Base-by-base conservation (phyloP, 2,888 invertebrate genomes). In the Trichopria drosophilae region DNA sequence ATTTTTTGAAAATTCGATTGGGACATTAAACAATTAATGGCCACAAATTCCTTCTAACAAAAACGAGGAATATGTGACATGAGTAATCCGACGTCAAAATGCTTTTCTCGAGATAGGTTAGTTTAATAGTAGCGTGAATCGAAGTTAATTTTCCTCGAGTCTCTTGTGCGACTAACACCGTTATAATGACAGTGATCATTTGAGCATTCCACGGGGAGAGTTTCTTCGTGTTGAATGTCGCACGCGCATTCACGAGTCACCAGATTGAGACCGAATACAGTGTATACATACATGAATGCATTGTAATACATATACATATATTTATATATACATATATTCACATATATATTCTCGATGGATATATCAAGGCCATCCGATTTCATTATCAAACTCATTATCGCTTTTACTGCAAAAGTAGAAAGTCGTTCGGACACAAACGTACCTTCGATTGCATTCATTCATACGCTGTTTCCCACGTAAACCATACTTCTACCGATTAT, bases 331-430 rank as follows among this genome's bases (percentile, higher is more conserved):
- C n/a, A n/a, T n/a, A n/a, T n/a, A n/a, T n/a, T n/a, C 31, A 18
- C 23, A 31, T 41, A 24, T 39, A 39, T 12, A 26, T 53, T 44
- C 44, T 40, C n/a, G 20, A 20, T 23, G 13, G 31, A 31, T 28
- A 52, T 23, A 50, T 28, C 53, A 51, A 42, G 51, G 54, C 37
- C 42, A 54, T 46, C 49, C 50, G 43, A 51, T 57, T 57, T 53
- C 55, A 51, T 53, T 51, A 54, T 45, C 53, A 45, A 26, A 44
- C 19, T 43, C 42, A 54, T 54, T 46, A 51, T 51, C 50, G 46
- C 46, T 31, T 53, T 50, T 50, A 54, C 51, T 46, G 54, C 54
- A 54, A 51, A 51, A 46, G 43, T 54, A 54, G 54, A 54, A 54
- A 54, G 54, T 50, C 43, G 12, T n/a, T n/a, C n/a, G n/a, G n/a